Evolutionary conservation across 2,888 invertebrate species (phyloP).

Genomic region (Dinocampus coccinellae): DNA sequence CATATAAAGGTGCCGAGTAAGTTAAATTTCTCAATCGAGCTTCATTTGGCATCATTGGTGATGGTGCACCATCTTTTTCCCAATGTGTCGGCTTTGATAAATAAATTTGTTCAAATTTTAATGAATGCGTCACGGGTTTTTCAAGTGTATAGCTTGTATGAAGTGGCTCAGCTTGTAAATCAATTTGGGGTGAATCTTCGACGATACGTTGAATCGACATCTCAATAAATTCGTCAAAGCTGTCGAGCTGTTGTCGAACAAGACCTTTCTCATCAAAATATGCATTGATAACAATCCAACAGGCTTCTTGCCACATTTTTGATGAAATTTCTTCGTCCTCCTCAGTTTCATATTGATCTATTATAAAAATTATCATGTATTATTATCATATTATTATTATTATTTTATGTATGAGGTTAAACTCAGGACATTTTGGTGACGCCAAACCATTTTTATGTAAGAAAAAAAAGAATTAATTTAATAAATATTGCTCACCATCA

Average conservation of each 20-base stretch:
- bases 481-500: too few relatives aligned
- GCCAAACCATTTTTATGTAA: too few relatives aligned
- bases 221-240: slow-evolving; percentile 99
- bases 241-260: slow-evolving; percentile 98
- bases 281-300: slow-evolving; percentile 99
- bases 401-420: too few relatives aligned
- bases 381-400: neutral
- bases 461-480: too few relatives aligned
- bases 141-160: slow-evolving; percentile 95
- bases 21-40: slow-evolving; percentile 96
- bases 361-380: too few relatives aligned
- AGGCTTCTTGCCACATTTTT: slow-evolving; percentile 99
- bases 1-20: slow-evolving; percentile 98
- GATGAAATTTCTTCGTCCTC: slow-evolving; percentile 96
- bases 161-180: slow-evolving; percentile 97
- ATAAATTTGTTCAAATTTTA: slow-evolving; percentile 99
- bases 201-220: slow-evolving; percentile 99
- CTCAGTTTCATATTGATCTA: slow-evolving; percentile 79
- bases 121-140: slow-evolving; percentile 84
- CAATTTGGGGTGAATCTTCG: slow-evolving; percentile 98
- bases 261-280: slow-evolving; percentile 99
- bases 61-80: slow-evolving; percentile 99
- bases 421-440: too few relatives aligned
- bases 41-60: slow-evolving; percentile 99
- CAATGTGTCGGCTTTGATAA: slow-evolving; percentile 99